These are phyloP conservation scores for Metopia argyrocephala DNA, from an alignment of 2,888 invertebrate genomes.

Conservation along the genomic window DNA sequence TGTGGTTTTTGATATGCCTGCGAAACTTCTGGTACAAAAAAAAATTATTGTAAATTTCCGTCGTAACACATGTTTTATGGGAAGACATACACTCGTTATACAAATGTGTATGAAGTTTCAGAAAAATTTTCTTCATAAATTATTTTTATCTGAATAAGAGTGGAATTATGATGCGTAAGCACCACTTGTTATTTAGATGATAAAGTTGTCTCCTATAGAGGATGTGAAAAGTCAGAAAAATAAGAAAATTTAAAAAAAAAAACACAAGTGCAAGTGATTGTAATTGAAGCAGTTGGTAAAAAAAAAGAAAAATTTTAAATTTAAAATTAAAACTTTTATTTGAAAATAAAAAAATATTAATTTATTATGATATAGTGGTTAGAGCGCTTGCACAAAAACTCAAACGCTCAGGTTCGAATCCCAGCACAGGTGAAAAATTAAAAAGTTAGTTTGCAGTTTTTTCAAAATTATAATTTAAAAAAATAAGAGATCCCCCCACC, in stretches of 20 bases:
- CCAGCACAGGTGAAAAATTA: too few relatives aligned
- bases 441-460: too few relatives aligned
- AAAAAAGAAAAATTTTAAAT: too few relatives aligned
- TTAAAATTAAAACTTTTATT: too few relatives aligned
- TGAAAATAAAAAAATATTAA: too few relatives aligned
- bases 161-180: slow-evolving; percentile 20
- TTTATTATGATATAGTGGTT: too few relatives aligned
- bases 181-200: background rate
- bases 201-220: background rate
- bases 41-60: background rate
- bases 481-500: too few relatives aligned
- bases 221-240: background rate
- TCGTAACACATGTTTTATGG: background rate
- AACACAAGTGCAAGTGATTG: background rate
- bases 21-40: background rate
- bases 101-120: background rate
- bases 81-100: background rate
- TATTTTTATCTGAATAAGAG: background rate
- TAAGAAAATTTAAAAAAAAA: background rate
- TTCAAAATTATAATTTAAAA: too few relatives aligned
- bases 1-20: background rate
- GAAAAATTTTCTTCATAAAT: background rate
- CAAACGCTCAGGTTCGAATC: too few relatives aligned
- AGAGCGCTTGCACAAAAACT: too few relatives aligned
- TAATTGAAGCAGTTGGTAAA: background rate